These are phyloP conservation scores for Bos taurus DNA, from an alignment of 2,113 vertebrate species.

Conservation along the genomic window DNA sequence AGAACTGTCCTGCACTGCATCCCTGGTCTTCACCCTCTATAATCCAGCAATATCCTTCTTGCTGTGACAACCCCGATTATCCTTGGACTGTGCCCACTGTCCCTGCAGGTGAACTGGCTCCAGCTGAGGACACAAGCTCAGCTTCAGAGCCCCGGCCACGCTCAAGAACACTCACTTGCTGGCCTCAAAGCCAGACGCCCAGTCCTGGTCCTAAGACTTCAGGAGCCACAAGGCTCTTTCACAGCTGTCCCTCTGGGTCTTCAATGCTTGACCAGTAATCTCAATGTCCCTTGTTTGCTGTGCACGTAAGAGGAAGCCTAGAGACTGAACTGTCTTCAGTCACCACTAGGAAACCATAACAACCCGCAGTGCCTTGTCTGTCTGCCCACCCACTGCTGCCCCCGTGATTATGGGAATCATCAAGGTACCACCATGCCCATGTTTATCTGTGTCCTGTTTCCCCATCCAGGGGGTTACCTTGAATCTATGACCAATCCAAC, in stretches of 20 bases:
- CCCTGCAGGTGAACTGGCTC: background rate
- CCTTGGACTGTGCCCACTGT: background rate
- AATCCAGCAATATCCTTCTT: no score
- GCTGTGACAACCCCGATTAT: background rate
- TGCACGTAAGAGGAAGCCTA: background rate
- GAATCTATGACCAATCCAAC: background rate
- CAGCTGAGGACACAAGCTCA: fast-evolving
- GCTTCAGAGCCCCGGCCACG: background rate
- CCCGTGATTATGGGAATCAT: background rate
- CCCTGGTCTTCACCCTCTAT: background rate
- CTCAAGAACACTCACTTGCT: background rate
- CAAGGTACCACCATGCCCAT: fast-evolving
- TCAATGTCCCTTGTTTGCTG: background rate
- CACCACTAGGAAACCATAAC: background rate
- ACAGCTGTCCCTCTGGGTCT: background rate
- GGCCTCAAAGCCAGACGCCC: no score
- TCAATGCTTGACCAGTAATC: background rate
- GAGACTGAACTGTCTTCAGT: background rate
- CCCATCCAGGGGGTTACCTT: no score
- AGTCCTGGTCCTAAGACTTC: background rate
- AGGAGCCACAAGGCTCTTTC: no score
- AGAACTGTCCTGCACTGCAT: background rate
- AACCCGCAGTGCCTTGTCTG: background rate
- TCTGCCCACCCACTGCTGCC: background rate
- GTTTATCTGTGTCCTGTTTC: fast-evolving